A percentile compares a stretch with the other conserved stretches of the same genome.
phyloP scores from a whole-genome alignment of 2,113 vertebrate genomes.

The Colaptes auratus region DNA sequence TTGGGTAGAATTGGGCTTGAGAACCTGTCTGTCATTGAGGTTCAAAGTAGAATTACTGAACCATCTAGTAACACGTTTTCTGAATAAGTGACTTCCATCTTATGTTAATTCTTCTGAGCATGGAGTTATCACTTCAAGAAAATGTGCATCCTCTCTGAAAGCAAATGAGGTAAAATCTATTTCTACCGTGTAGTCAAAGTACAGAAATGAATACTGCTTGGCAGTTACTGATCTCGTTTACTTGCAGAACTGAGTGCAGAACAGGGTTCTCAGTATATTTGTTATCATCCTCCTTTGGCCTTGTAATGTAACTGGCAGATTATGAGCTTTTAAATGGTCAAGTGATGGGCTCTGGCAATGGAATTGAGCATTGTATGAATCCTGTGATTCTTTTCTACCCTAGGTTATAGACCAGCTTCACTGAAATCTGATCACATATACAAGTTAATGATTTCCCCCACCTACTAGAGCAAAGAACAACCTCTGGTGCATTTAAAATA shows the following conservation, averaged over 20 bases:
- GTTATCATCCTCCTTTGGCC: neutral
- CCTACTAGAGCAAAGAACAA: neutral
- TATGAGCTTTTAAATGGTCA: neutral
- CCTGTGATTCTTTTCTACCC: neutral
- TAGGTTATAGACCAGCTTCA: neutral
- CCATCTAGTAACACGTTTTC: neutral
- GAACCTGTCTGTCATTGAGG: neutral
- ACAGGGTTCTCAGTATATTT: neutral
- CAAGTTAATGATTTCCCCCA: neutral
- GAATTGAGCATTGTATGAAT: neutral
- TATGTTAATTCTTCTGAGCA: neutral
- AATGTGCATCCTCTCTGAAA: neutral
- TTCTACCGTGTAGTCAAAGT: neutral
- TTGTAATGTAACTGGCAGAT: neutral
- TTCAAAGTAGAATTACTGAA: neutral
- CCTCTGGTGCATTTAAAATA: slow-evolving; percentile 32
- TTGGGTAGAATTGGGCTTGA: neutral
- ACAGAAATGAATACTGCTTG: neutral
- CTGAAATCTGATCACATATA: neutral
- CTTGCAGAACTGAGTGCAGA: neutral
- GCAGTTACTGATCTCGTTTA: neutral
- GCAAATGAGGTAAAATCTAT: neutral
- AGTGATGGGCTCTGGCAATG: neutral
- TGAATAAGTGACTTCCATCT: neutral
- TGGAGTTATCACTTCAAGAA: neutral